Base-by-base conservation (phyloP, 30 jellyfish, hydroid and myxozoan species). In the Aurelia aurita complex sp. Pacific region DNA sequence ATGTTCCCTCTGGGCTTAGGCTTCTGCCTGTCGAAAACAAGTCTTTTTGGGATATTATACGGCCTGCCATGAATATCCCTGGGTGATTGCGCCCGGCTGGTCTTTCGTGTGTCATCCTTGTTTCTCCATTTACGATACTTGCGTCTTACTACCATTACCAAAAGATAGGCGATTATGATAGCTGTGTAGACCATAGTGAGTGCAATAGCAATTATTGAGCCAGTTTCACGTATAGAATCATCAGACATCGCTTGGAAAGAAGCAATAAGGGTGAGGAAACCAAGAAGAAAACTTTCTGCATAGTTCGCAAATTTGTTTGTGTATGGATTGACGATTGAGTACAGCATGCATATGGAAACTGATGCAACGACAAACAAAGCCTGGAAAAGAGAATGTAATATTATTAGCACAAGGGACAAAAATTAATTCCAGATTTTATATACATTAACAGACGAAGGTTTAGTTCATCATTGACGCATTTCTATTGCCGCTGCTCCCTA, bases 201-300 rank as follows among this genome's bases (percentile, higher is more conserved):
- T 17, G 72, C 35, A 11, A 82, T 19, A 1, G 74, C 81, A 3
- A 82, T 40, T n/a, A 70, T 69, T 0, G 91, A 29, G 59, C 73
- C 79, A 13, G 69, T 43, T 42, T 75, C 67, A 17, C 82, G 85
- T 12, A 78, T 18, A 8, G 70, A 46, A 0, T 1, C 17, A 35
- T 33, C 76, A 1, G 79, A 67, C 77, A 74, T 42, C 29, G 88
- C 94, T 65, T 74, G 87, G 6, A 85, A 50, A 3, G 87, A 82
- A 38, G 83, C 87, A 50, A 64, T 64, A 53, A 85, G 36, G 3
- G 83, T 40, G 46, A 85, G 83, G 50, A 52, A 34, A 15, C 68
- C 88, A 42, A 85, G 94, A 18, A 85, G 83, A 33, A 73, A 65
- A 19, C 67, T n/a, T 64, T 85, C 94, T 29, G 83, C 83, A 38